phyloP scores from a whole-genome alignment of 92 coral and sea anemone species.

The Chrysogorgia sp. region DNA sequence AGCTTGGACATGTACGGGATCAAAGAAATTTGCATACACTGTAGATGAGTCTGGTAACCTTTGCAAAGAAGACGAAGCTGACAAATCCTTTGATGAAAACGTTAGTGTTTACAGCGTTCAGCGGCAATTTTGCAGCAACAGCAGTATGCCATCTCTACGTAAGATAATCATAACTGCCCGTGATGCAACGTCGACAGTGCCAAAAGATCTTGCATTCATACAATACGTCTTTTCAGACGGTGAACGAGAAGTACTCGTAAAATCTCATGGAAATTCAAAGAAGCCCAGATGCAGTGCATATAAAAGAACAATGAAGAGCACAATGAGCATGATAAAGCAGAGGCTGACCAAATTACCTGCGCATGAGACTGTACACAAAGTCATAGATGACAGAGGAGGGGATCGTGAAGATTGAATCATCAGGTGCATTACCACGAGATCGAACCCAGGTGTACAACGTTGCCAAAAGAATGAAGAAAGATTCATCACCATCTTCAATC shows the following conservation, averaged over 20 bases:
- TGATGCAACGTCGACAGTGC: slow-evolving; percentile 17
- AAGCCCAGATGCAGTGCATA: slow-evolving; percentile 17
- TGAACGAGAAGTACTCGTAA: slow-evolving; percentile 53
- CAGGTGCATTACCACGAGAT: slow-evolving; percentile 62
- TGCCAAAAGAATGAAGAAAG: slow-evolving; percentile 25
- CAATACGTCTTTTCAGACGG: slow-evolving; percentile 58
- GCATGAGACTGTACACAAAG: slow-evolving; percentile 45
- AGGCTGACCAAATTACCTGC: slow-evolving; percentile 47
- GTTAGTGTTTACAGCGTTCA: slow-evolving; percentile 42
- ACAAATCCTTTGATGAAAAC: slow-evolving; percentile 13
- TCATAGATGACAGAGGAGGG: slow-evolving; percentile 57
- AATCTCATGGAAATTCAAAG: slow-evolving; percentile 52
- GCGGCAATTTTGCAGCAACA: slow-evolving; percentile 56
- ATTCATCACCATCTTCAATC: slow-evolving; percentile 9
- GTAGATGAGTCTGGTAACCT: slow-evolving; percentile 38
- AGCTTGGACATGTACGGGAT: slow-evolving; percentile 62
- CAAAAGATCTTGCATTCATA: slow-evolving; percentile 44
- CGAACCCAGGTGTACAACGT: slow-evolving; percentile 49
- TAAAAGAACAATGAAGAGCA: slow-evolving; percentile 57
- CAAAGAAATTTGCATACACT: slow-evolving; percentile 37
- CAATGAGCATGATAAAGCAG: slow-evolving; percentile 41
- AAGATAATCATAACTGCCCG: slow-evolving; percentile 45
- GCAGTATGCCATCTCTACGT: slow-evolving; percentile 57
- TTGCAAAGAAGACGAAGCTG: slow-evolving; percentile 12
- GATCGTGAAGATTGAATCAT: slow-evolving; percentile 32